Evolutionary conservation across 2,888 invertebrate species (phyloP).

Genomic region (Callosobruchus maculatus): DNA sequence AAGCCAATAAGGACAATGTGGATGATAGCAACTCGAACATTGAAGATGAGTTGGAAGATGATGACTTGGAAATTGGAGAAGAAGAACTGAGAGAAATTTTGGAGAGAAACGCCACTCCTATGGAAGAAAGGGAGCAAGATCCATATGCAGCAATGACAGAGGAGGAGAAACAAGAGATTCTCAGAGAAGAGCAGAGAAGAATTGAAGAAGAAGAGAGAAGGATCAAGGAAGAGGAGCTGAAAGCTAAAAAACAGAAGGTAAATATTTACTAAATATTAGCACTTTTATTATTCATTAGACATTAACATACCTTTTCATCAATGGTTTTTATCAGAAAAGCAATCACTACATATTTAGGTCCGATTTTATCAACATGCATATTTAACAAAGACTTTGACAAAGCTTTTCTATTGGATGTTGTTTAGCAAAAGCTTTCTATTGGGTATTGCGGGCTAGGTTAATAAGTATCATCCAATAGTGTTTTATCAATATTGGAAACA

Average conservation of each 20-base stretch:
- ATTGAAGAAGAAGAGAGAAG: constrained; percentile 4
- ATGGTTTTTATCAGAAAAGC: too few relatives aligned
- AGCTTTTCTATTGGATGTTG: too few relatives aligned
- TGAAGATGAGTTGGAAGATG: constrained; percentile 25
- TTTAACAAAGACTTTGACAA: too few relatives aligned
- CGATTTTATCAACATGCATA: too few relatives aligned
- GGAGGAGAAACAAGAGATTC: constrained; percentile 1
- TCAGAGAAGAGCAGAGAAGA: not conserved
- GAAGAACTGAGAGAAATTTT: constrained; percentile 26
- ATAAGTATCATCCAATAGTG: too few relatives aligned
- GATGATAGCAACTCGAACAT: constrained; percentile 20
- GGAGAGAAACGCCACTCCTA: constrained; percentile 13
- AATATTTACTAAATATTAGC: too few relatives aligned
- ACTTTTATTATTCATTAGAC: too few relatives aligned
- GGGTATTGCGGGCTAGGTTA: too few relatives aligned
- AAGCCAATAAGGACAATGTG: constrained; percentile 21
- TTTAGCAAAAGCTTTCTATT: too few relatives aligned
- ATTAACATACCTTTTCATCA: too few relatives aligned
- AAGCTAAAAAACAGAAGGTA: constrained; percentile 43
- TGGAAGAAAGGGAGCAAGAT: constrained; percentile 41
- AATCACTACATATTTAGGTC: too few relatives aligned
- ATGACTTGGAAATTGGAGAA: constrained; percentile 19
- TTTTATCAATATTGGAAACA: too few relatives aligned
- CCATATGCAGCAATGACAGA: constrained; percentile 33
- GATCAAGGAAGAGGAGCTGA: constrained; percentile 35